These are phyloP conservation scores for Nephrotoma guestfalica DNA, from an alignment of 2,888 invertebrate species.

Conservation along the genomic window DNA sequence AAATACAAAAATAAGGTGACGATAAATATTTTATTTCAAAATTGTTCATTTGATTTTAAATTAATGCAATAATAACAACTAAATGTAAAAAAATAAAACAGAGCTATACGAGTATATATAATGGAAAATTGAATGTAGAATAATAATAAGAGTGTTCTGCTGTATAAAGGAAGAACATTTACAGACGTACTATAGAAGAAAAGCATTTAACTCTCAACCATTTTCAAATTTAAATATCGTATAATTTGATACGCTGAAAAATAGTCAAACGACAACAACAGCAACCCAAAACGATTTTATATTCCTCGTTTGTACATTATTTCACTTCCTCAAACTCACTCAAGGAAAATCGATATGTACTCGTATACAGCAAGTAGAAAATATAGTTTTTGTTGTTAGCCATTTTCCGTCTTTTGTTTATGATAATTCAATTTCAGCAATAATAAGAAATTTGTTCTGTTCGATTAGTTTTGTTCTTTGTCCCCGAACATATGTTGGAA, in stretches of 20 bases:
- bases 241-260: not conserved
- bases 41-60: not conserved
- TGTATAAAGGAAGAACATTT: not conserved
- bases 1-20: conserved; percentile 7
- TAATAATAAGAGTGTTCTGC: not conserved
- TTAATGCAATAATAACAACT: not conserved
- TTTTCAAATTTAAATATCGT: not conserved
- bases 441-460: not conserved
- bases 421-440: not conserved
- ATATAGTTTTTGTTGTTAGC: not conserved
- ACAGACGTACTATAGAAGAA: not conserved
- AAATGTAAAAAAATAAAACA: not conserved
- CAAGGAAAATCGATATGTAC: not conserved
- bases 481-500: not conserved
- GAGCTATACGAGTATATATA: not conserved
- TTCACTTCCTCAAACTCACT: not conserved
- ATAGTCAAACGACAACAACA: not conserved
- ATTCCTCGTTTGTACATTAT: not conserved
- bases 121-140: not conserved
- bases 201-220: not conserved
- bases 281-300: not conserved
- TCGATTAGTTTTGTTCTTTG: not conserved
- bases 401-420: not conserved
- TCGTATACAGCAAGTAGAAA: not conserved
- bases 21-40: not conserved